Evolutionary conservation across 1,140 invertebrate genomes (phyloP).

Genomic region (Apis dorsata): DNA sequence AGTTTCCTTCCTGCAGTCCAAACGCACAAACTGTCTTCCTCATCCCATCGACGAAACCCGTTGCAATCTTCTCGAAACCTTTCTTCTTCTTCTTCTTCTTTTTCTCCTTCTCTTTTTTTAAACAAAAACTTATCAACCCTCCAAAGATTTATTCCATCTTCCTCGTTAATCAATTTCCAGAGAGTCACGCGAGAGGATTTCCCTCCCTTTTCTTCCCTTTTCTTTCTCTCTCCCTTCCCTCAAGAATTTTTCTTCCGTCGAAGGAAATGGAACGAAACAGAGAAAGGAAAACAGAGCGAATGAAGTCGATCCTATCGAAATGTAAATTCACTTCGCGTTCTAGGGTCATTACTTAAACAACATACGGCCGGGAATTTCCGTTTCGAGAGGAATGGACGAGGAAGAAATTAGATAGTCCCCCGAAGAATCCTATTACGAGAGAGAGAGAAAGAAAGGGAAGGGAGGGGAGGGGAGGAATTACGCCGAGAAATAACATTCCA

Average conservation of each 20-base stretch:
- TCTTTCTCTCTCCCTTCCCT: not conserved
- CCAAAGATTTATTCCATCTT: not conserved
- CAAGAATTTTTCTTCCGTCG: not conserved
- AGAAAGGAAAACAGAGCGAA: constrained; percentile 40
- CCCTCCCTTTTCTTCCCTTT: not conserved
- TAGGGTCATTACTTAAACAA: constrained; percentile 56
- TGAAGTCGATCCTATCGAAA: constrained; percentile 57
- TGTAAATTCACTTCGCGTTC: constrained; percentile 60
- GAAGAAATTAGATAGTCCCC: constrained; percentile 57
- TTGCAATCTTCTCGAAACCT: too few species aligned
- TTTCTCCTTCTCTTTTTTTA: too few species aligned
- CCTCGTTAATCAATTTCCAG: not conserved
- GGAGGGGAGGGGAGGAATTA: not conserved
- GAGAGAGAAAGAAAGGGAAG: too few species aligned
- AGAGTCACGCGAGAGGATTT: not conserved
- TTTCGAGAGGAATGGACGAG: constrained; percentile 45
- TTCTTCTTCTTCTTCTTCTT: too few species aligned
- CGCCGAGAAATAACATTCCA: constrained; percentile 40
- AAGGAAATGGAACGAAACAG: not conserved
- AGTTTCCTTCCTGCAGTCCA: too few species aligned
- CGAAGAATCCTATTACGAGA: constrained; percentile 52
- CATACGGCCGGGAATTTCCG: constrained; percentile 49
- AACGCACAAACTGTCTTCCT: too few species aligned
- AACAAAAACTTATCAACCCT: not conserved
- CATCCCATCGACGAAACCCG: too few species aligned